Percentiles rank a stretch among this genome's conserved stretches.
Conservation (phyloP, 2,888 invertebrate genomes). For the Napeogenes sylphis region DNA sequence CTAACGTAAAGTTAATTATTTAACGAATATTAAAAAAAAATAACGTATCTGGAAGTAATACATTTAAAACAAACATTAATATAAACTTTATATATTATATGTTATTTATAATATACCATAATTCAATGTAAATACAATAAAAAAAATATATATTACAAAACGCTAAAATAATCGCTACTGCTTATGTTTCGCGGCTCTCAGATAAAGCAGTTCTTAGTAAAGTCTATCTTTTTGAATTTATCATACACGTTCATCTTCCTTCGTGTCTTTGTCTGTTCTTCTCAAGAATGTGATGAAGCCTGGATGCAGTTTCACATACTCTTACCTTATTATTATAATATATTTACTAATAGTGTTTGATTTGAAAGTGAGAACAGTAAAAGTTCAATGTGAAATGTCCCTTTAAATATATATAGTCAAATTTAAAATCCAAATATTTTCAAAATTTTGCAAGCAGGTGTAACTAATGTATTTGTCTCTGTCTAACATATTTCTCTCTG, state of each 20-base stretch:
- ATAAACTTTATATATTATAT: too few relatives aligned
- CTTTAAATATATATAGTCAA: too few relatives aligned
- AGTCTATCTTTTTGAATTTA: slow-evolving; percentile 56
- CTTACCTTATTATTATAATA: slow-evolving; percentile 30
- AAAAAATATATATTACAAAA: background rate
- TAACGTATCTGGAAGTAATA: too few relatives aligned
- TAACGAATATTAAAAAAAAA: too few relatives aligned
- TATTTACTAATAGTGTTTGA: slow-evolving; percentile 28
- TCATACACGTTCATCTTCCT: slow-evolving; percentile 70
- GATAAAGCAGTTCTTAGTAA: slow-evolving; percentile 61
- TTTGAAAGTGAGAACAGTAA: background rate
- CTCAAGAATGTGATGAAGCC: slow-evolving; percentile 43
- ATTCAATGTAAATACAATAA: background rate
- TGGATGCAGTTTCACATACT: slow-evolving; percentile 31
- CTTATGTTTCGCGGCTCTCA: slow-evolving; percentile 30
- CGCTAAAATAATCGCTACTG: slow-evolving; percentile 30
- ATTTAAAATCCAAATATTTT: background rate
- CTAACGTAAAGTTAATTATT: too few relatives aligned
- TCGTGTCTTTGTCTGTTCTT: slow-evolving; percentile 51
- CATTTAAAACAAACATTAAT: too few relatives aligned
- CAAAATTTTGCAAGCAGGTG: background rate
- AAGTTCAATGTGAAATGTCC: slow-evolving; percentile 1
- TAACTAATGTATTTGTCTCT: background rate
- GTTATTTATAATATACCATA: too few relatives aligned
- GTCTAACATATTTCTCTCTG: too few relatives aligned